phyloP scores from a whole-genome alignment of 2,888 invertebrate species.

The Melieria crassipennis region DNA sequence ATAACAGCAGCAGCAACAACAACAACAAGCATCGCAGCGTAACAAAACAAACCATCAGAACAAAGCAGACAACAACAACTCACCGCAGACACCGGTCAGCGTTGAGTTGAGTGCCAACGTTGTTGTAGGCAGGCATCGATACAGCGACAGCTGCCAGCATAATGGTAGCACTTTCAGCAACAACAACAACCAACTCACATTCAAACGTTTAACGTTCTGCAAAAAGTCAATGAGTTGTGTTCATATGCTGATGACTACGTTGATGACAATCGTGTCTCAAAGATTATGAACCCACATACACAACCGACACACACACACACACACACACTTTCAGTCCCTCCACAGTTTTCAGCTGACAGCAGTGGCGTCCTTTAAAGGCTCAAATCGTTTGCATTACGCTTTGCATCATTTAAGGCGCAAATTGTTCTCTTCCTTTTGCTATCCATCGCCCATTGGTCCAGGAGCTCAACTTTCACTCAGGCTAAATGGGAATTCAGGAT shows the following conservation, averaged over 20 bases:
- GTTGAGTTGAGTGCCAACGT: slow-evolving; percentile 8
- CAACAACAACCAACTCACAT: slow-evolving; percentile 41
- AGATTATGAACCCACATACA: background rate
- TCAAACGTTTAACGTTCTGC: slow-evolving; percentile 49
- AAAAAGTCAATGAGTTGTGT: slow-evolving; percentile 38
- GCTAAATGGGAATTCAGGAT: no score
- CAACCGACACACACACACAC: background rate
- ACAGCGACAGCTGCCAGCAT: slow-evolving; percentile 49
- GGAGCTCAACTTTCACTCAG: no score
- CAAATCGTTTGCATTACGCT: no score
- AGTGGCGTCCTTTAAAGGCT: background rate
- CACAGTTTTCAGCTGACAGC: slow-evolving; percentile 1
- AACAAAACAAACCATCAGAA: background rate
- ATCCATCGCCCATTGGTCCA: no score
- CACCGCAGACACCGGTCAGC: slow-evolving; percentile 2
- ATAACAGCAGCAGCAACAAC: background rate
- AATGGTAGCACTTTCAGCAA: slow-evolving; percentile 24
- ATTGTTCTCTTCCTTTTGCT: no score
- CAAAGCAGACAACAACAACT: background rate
- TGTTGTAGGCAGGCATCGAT: background rate
- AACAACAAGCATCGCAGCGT: background rate
- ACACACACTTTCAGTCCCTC: background rate
- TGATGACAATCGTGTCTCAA: slow-evolving; percentile 7
- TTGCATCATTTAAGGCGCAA: no score
- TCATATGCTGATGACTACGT: slow-evolving; percentile 17